Evolutionary conservation across 2,797 vertebrate genomes (phyloP).

Genomic region (Masticophis lateralis): DNA sequence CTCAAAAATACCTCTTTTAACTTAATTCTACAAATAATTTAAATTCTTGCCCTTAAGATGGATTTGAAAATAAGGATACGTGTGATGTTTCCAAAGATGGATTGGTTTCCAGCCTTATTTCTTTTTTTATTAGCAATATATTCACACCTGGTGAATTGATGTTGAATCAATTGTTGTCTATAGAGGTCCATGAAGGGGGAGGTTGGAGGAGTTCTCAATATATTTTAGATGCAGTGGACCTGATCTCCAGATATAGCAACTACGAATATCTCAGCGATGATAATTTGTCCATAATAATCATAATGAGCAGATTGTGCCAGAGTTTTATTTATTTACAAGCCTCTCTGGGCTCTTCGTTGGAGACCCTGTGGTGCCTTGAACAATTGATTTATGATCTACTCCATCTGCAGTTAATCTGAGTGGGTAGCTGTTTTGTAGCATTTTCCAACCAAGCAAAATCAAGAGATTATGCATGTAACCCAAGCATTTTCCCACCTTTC

Average conservation of each 20-base stretch:
- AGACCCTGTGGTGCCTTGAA: not conserved
- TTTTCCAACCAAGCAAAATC: constrained; percentile 3
- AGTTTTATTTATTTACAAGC: constrained; percentile 25
- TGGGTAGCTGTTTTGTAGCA: constrained; percentile 5
- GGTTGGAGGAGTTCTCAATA: not conserved
- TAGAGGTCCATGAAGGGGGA: not conserved
- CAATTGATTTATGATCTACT: not conserved
- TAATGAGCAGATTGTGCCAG: constrained; percentile 6
- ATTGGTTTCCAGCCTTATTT: not conserved
- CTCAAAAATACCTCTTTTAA: not conserved
- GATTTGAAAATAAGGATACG: not conserved
- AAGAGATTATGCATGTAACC: not conserved
- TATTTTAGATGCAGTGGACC: not conserved
- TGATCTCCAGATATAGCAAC: not conserved
- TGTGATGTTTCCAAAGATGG: not conserved
- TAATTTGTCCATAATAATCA: constrained; percentile 32
- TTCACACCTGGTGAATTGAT: not conserved
- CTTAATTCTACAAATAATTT: not conserved
- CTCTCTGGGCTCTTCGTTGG: not conserved
- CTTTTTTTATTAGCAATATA: not conserved
- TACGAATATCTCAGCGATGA: not conserved
- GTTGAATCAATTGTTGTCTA: not conserved
- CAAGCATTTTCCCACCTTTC: not conserved
- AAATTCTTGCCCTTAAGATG: not conserved
- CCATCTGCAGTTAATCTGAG: not conserved